Evolutionary conservation across 92 coral and sea anemone species (phyloP), one percentile per base, ranked within the genome.

Genomic region (Phenganax stokvisi): DNA sequence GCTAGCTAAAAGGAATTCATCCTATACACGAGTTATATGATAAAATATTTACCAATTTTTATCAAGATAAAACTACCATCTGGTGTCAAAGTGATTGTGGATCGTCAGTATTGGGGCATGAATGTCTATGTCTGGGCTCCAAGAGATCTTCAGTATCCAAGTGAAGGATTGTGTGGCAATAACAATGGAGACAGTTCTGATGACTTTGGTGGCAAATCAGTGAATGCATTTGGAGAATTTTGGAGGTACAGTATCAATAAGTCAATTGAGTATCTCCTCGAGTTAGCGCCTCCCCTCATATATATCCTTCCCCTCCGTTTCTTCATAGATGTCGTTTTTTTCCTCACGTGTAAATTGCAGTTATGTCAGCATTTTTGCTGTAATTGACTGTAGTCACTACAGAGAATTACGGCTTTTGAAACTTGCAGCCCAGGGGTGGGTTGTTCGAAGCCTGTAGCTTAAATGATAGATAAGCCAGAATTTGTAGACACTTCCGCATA

Each of bases 111-210:
- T 30, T 66, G 72, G 72, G 72, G 72, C 9, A 10, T 66, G 20
- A 66, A 66, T 66, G 11, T 66, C 51, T 66, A 66, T 20, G 72
- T 66, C 51, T 66, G 47, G 47, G n/a, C 65, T 57, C 79, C 79
- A 7, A 17, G 31, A 16, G 72, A 69, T 7, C 86, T 72, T 54
- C 30, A 67, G 52, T 76, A 73, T 8, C 56, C 57, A 6, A 85
- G 83, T 6, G 72, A 72, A 53, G 92, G 92, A 3, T 77, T 89
- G 77, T 89, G 92, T 68, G 92, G 92, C 7, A 77, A 89, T 79
- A 87, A 83, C 79, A 85, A 89, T 56, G 88, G 85, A 12, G 64
- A 80, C 10, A 6, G 47, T 4, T 30, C 68, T 55, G 89, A 89
- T 20, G 92, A 89, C 20, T 89, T 89, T 12, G 17, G 77, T 0